These are phyloP conservation scores for Pollimyrus isidori DNA, from an alignment of 2,113 vertebrate species.

Conservation along the genomic window DNA sequence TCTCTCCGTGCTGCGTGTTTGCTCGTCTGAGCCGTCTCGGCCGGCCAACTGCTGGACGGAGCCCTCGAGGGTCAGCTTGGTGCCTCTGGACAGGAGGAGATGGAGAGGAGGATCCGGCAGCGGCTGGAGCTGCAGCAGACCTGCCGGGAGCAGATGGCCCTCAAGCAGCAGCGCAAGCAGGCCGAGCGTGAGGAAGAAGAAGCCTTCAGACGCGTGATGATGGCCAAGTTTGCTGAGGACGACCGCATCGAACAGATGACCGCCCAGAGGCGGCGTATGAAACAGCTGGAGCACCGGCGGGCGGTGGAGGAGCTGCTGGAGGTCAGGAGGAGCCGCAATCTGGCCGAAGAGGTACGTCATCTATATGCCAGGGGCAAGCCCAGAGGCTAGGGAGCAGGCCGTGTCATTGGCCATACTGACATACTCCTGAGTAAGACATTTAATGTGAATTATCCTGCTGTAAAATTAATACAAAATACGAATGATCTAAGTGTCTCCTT, in stretches of 20 bases:
- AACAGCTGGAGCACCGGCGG: constrained; percentile 75
- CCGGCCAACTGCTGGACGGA: not conserved
- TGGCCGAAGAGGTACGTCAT: constrained; percentile 71
- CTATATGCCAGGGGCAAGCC: not conserved
- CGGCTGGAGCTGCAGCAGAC: constrained; percentile 68
- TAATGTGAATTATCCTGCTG: not conserved
- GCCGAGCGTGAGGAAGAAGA: constrained; percentile 73
- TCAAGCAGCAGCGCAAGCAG: constrained; percentile 62
- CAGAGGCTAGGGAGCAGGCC: not conserved
- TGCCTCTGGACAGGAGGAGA: constrained; percentile 58
- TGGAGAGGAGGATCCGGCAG: constrained; percentile 72
- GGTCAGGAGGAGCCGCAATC: constrained; percentile 60
- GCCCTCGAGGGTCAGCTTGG: not conserved
- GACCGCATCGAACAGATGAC: constrained; percentile 87
- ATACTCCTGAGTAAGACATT: not conserved
- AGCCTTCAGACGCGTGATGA: constrained; percentile 60
- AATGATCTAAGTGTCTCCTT: not conserved
- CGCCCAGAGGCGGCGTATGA: constrained; percentile 75
- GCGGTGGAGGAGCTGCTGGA: constrained; percentile 77
- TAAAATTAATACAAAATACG: not conserved
- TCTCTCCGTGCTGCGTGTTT: not conserved
- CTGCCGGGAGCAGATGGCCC: constrained; percentile 69
- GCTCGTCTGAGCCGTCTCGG: too few relatives aligned
- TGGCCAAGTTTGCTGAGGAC: constrained; percentile 84
- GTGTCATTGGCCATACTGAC: not conserved